A percentile compares a stretch with the other conserved stretches of the same genome.
Evolutionary conservation across 2,113 vertebrate species (phyloP).

Genomic region (Ctenodactylus gundi): DNA sequence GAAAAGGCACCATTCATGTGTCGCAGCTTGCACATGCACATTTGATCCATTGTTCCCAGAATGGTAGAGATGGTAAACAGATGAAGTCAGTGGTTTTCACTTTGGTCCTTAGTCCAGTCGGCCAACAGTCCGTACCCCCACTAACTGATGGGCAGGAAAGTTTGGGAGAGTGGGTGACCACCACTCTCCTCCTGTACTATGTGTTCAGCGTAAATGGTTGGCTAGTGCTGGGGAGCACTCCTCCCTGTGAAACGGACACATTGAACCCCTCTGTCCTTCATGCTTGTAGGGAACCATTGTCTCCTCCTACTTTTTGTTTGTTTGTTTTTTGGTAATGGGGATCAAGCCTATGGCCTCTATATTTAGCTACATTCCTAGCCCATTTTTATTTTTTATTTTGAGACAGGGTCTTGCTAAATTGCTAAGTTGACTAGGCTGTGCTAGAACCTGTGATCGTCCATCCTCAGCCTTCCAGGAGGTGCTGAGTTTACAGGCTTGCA

Average conservation of each 20-base stretch:
- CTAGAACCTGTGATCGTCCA: background rate
- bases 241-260: accelerated
- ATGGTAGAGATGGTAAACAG: background rate
- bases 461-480: background rate
- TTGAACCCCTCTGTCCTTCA: accelerated
- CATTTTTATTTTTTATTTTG: background rate
- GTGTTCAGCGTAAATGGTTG: no score
- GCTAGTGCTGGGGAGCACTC: accelerated
- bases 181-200: background rate
- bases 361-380: no score
- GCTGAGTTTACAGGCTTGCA: background rate
- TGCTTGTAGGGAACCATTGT: no score
- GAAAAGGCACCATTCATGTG: no score
- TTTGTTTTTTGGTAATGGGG: background rate
- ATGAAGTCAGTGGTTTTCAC: background rate
- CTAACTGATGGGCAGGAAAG: background rate
- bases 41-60: background rate
- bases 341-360: no score
- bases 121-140: accelerated
- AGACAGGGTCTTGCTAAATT: background rate
- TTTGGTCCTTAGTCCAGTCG: accelerated
- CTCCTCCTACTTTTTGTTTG: background rate
- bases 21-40: background rate
- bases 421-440: background rate
- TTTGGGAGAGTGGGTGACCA: background rate